Evolutionary conservation across 2,888 invertebrate species (phyloP).

Genomic region (Microctonus hyperodae): DNA sequence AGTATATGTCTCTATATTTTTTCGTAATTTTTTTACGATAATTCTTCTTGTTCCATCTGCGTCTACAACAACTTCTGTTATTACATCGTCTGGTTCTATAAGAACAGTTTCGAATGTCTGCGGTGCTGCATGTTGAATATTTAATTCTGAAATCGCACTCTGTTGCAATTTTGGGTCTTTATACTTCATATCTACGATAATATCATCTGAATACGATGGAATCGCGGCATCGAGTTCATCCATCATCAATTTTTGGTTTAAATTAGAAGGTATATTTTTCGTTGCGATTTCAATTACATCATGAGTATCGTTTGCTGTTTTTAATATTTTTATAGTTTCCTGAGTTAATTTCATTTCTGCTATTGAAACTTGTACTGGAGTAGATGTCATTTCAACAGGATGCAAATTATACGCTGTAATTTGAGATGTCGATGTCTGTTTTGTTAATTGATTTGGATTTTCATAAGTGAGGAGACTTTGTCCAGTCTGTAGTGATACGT

Average conservation of each 20-base stretch:
- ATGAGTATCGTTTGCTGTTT: conserved; percentile 57
- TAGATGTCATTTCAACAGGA: conserved; percentile 33
- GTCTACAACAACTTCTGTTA: conserved; percentile 80
- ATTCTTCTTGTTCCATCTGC: conserved; percentile 83
- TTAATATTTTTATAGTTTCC: conserved; percentile 57
- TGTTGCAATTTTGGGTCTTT: conserved; percentile 66
- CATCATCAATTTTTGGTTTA: conserved; percentile 34
- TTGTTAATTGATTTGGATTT: conserved; percentile 50
- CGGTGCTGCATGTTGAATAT: conserved; percentile 75
- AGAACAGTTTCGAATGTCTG: conserved; percentile 83
- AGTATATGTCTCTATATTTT: conserved; percentile 70
- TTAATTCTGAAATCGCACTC: conserved; percentile 71
- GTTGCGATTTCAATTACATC: conserved; percentile 62
- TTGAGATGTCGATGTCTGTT: conserved; percentile 54
- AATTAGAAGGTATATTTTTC: conserved; percentile 48
- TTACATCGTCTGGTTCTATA: conserved; percentile 83
- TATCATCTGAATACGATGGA: conserved; percentile 64
- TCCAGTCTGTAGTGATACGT: conserved; percentile 60
- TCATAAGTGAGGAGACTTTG: conserved; percentile 52
- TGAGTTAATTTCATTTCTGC: conserved; percentile 48
- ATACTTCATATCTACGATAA: conserved; percentile 78
- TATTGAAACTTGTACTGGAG: conserved; percentile 46
- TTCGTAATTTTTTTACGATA: conserved; percentile 76
- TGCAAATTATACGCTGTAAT: conserved; percentile 33
- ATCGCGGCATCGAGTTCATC: conserved; percentile 32